Base-by-base conservation (phyloP, 2,113 vertebrate species). In the Dissostichus mawsoni region DNA sequence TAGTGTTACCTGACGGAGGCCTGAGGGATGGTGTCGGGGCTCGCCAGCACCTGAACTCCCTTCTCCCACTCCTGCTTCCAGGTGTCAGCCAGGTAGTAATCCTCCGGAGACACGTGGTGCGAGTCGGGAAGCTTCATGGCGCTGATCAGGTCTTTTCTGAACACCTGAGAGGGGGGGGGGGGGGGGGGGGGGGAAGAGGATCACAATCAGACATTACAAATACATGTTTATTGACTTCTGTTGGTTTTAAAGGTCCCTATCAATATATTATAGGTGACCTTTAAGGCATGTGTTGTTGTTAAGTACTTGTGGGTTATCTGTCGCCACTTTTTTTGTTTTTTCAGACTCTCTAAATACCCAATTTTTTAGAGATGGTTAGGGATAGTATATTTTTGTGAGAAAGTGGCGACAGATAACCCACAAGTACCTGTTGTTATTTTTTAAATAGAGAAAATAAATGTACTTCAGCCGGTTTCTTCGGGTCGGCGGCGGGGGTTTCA, bases 41-140 rank as follows among this genome's bases (percentile, higher is more conserved):
- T 98, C 67, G 97, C 97, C 74, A 94, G 96, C 74, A 99, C 98
- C 91, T 99, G 98, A 36, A 99, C 98, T 23, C 98, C 98, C 85
- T 99, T 99, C 92, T 99, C 98, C 98, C 98, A 99, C 90, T 99
- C 98, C 94, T 98, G 96, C 80, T 97, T 98, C 98, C 98, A 99
- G 0, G 97, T 96, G 92, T 99, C 98, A 0, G 95, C 94, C 90
- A 98, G 87, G 82, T 98, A 99, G 93, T 97, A 99, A 81, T 97
- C 98, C 67, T 99, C 98, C 44, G 96, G 93, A 71, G 96, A 94
- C 82, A 99, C 87, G 57, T 99, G 97, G 83, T 98, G 96, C 67
- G 98, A 98, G 92, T 99, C 98, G 0, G 98, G 97, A 74, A 99
- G 91, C 95, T 99, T 99, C 98, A 99, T 99, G 87, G 97, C 98